Conservation (phyloP, 2,113 vertebrate species). For the Pelobates fuscus region DNA sequence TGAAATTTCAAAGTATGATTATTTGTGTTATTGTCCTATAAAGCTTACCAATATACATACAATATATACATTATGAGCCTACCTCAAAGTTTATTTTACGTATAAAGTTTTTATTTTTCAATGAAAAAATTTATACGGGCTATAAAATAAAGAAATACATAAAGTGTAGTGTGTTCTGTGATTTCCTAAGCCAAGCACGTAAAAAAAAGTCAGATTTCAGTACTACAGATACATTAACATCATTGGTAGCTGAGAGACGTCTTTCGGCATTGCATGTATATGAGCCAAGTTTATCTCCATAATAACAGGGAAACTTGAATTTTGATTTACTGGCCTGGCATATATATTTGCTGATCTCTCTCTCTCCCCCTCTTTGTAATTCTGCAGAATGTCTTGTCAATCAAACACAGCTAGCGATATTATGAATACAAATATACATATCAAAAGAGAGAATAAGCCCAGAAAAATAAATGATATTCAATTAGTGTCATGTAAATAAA, state of each 20-base stretch:
- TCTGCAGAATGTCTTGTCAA: neutral
- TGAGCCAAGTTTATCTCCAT: slow-evolving; percentile 34
- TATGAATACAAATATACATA: neutral
- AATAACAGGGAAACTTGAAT: slow-evolving; percentile 31
- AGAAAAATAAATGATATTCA: neutral
- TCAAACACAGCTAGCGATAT: neutral
- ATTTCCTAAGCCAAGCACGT: slow-evolving; percentile 12
- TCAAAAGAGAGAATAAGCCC: neutral
- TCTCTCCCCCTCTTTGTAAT: slow-evolving; percentile 20
- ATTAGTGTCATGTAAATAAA: slow-evolving; percentile 16
- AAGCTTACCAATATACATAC: slow-evolving; percentile 31
- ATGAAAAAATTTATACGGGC: slow-evolving; percentile 44
- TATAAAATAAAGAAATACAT: slow-evolving; percentile 22
- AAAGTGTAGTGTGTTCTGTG: slow-evolving; percentile 26
- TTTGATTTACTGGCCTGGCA: slow-evolving; percentile 24
- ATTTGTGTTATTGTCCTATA: slow-evolving; percentile 34
- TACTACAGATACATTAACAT: slow-evolving; percentile 32
- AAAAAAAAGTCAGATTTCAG: slow-evolving; percentile 30
- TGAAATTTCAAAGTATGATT: neutral
- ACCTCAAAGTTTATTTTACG: slow-evolving; percentile 46
- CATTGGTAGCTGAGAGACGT: slow-evolving; percentile 23
- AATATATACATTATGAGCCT: slow-evolving; percentile 45
- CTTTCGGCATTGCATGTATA: slow-evolving; percentile 24
- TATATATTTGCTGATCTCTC: neutral
- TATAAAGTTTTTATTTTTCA: slow-evolving; percentile 44